A percentile compares a stretch with the other conserved stretches of the same genome.
phyloP scores from a whole-genome alignment of 2,888 invertebrate species.

The Agrilus biguttatus region DNA sequence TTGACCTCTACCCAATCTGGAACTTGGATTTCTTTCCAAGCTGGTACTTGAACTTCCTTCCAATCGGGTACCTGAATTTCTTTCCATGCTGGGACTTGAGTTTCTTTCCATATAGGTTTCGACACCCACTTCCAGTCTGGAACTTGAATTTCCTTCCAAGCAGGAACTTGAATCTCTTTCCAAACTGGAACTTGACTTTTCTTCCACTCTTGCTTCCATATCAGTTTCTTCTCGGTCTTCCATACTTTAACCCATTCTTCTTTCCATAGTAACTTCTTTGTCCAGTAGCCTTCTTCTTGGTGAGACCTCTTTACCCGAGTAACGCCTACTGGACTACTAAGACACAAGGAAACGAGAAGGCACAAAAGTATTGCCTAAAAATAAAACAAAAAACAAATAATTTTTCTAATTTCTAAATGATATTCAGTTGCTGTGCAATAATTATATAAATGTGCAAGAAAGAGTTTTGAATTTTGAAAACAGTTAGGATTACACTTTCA shows the following conservation, averaged over 20 bases:
- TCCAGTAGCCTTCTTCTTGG: constrained; percentile 58
- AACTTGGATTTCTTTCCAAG: constrained; percentile 56
- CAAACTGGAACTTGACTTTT: constrained; percentile 45
- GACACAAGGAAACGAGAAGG: constrained; percentile 35
- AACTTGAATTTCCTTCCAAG: constrained; percentile 67
- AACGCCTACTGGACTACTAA: constrained; percentile 28
- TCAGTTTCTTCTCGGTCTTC: constrained; percentile 60
- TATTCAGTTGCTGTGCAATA: too few relatives aligned
- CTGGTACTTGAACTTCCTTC: constrained; percentile 55
- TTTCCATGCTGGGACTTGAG: constrained; percentile 65
- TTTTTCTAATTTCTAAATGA: too few relatives aligned
- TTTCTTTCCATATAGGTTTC: constrained; percentile 65
- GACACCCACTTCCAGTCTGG: constrained; percentile 62
- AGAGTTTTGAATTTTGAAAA: too few relatives aligned
- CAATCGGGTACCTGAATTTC: constrained; percentile 57
- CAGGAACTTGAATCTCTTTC: constrained; percentile 59
- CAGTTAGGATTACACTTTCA: too few relatives aligned
- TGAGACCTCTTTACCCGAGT: constrained; percentile 42
- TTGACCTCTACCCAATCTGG: constrained; percentile 55
- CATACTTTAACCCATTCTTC: constrained; percentile 65
- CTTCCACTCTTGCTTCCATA: constrained; percentile 61
- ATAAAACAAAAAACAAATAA: constrained; percentile 9
- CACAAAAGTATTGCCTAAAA: constrained; percentile 44
- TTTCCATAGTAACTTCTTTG: constrained; percentile 73
- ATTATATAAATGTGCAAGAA: too few relatives aligned